These are phyloP conservation scores for Antennarius maculatus DNA, from an alignment of 2,797 vertebrate species.

Conservation along the genomic window DNA sequence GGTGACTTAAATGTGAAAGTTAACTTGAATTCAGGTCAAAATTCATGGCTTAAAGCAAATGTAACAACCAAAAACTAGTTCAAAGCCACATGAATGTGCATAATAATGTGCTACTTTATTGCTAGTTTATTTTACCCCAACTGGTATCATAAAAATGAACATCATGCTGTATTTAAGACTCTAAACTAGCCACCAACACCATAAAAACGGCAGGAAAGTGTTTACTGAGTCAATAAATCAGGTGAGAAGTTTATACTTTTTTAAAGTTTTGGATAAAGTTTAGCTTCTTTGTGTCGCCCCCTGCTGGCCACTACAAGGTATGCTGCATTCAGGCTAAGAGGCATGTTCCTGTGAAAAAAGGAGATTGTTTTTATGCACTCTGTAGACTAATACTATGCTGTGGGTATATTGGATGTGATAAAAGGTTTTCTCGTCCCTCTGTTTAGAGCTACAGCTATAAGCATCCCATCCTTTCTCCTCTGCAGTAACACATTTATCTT, in stretches of 20 bases:
- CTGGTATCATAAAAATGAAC: too few species aligned
- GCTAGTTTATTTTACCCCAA: too few species aligned
- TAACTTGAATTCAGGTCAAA: too few species aligned
- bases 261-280: too few species aligned
- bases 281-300: too few species aligned
- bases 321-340: background rate
- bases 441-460: slow-evolving; percentile 31
- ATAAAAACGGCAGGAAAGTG: background rate
- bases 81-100: too few species aligned
- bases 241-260: background rate
- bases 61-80: too few species aligned
- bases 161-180: too few species aligned
- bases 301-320: too few species aligned
- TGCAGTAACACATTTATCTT: slow-evolving; percentile 69
- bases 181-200: background rate
- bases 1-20: too few species aligned
- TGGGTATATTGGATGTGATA: background rate
- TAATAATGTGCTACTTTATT: too few species aligned
- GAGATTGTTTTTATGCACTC: slow-evolving; percentile 1
- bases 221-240: background rate
- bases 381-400: slow-evolving; percentile 10
- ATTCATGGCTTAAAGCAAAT: too few species aligned
- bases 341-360: background rate
- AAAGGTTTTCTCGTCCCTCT: background rate
- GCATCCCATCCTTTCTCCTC: slow-evolving; percentile 28